Evolutionary conservation across 2,113 vertebrate species (phyloP), one percentile per base, ranked within the genome.

Genomic region (Puffinus mauretanicus): DNA sequence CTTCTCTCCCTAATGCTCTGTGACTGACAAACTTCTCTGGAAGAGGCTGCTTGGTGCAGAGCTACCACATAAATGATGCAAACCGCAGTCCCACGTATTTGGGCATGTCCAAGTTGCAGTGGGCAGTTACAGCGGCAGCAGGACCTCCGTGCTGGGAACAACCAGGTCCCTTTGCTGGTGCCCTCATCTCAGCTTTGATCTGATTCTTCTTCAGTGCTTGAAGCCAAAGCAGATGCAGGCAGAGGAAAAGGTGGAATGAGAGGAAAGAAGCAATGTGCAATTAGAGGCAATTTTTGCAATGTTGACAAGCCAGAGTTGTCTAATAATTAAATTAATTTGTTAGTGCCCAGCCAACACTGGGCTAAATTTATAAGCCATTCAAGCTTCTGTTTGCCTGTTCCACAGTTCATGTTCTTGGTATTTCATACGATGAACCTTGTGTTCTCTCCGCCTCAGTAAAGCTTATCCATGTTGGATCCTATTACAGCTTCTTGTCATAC

Each of bases 121-220:
- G 71, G 62, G 17, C 19, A 40, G 42, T 13, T 34, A 10, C 0
- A 34, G 44, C 1, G 1, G 30, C 25, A 70, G 61, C 34, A n/a
- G 55, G 32, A 17, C 20, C 30, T 87, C 55, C 20, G 2, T 5
- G 6, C 24, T 44, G 64, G 55, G 40, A 70, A 14, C 17, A 16
- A 66, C 16, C 44, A 81, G 16, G 34, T 58, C 38, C 73, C 73
- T 85, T 69, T 64, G 25, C 42, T 80, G 62, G 42, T 54, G 30
- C 25, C 62, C 17, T 42, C 52, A 49, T 49, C 64, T 40, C 61
- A 40, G 17, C 34, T 67, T 70, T 66, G n/a, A 22, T 49, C 30
- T 65, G 27, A 20, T 61, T 57, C 36, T 21, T 76, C 62, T 46
- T 44, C 42, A 47, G 52, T 40, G 22, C 42, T 27, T 36, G 42